Evolutionary conservation across 2,797 vertebrate species (phyloP), one percentile per base, ranked within the genome.

Genomic region (Chaunax sp.): DNA sequence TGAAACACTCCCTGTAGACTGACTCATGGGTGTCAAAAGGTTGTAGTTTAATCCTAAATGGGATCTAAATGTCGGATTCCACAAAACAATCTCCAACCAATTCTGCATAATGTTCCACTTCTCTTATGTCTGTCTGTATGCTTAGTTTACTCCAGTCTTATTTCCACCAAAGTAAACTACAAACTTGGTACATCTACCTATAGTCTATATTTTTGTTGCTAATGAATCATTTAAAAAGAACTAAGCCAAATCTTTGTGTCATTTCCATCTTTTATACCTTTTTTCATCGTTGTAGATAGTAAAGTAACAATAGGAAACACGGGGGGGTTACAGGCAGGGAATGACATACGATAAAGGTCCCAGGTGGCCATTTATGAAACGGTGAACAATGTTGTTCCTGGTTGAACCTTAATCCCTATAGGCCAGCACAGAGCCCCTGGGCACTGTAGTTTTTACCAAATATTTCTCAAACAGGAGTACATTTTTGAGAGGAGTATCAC

Each of bases 401-500:
- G 16, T 49, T 5, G 9, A 6, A 41, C 35, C 19, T 58, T 41
- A 38, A 47, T 11, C 19, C 28, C n/a, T 6, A 5, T 6, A 5
- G 18, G 16, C 10, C 23, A 55, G 18, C 33, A 30, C 0, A 1
- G 18, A 8, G 6, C 23, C 4, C 33, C 6, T 38, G 19, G 23
- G 28, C 10, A 8, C 18, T 53, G 35, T 52, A 40, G 20, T 22
- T 46, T 23, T 18, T 46, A 14, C 26, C 18, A 30, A 30, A 33
- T 12, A 5, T 35, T 22, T 35, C 6, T 53, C 30, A 26, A 25
- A 30, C 8, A 51, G 15, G 20, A 55, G 37, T 23, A 44, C 30
- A n/a, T 49, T 41, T 67, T 46, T 52, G 46, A 49, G 41, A 60
- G 56, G 69, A 75, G 64, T 64, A 50, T 51, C 53, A 73, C 65